phyloP scores from a whole-genome alignment of 2,113 vertebrate genomes.

The Sakesphorus luctuosus region DNA sequence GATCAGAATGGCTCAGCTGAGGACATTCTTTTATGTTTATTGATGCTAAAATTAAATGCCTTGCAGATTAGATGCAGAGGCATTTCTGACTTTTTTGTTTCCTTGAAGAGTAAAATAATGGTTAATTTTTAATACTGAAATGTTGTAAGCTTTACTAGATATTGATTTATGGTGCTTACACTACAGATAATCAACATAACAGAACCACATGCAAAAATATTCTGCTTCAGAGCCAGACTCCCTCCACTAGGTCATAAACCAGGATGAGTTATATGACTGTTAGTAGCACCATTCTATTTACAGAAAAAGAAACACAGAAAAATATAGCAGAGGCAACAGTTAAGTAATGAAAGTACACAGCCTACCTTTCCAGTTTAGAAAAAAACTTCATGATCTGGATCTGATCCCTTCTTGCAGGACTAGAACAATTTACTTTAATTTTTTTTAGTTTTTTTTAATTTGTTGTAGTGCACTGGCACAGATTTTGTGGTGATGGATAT shows the following conservation, averaged over 20 bases:
- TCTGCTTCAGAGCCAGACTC: slow-evolving; percentile 5
- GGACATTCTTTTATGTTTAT: not conserved
- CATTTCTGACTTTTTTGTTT: not conserved
- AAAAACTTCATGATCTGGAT: not conserved
- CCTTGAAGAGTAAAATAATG: not conserved
- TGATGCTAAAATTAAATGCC: not conserved
- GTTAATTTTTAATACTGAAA: slow-evolving; percentile 3
- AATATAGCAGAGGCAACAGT: not conserved
- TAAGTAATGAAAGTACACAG: not conserved
- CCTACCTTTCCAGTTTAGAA: not conserved
- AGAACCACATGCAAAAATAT: not conserved
- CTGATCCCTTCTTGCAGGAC: not conserved
- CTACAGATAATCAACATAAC: not conserved
- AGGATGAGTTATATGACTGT: slow-evolving; percentile 21
- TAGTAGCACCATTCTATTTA: slow-evolving; percentile 18
- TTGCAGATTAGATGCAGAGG: not conserved
- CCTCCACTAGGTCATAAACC: not conserved
- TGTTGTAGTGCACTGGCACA: not conserved
- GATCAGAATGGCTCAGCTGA: not conserved
- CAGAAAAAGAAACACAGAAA: not conserved
- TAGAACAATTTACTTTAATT: not conserved
- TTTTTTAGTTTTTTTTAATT: not conserved
- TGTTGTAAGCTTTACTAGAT: not conserved
- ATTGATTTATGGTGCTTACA: not conserved
- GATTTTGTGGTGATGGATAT: not conserved